These are phyloP conservation scores for Pseudorhombus dupliciocellatus DNA, from an alignment of 2,113 vertebrate species.

Conservation along the genomic window DNA sequence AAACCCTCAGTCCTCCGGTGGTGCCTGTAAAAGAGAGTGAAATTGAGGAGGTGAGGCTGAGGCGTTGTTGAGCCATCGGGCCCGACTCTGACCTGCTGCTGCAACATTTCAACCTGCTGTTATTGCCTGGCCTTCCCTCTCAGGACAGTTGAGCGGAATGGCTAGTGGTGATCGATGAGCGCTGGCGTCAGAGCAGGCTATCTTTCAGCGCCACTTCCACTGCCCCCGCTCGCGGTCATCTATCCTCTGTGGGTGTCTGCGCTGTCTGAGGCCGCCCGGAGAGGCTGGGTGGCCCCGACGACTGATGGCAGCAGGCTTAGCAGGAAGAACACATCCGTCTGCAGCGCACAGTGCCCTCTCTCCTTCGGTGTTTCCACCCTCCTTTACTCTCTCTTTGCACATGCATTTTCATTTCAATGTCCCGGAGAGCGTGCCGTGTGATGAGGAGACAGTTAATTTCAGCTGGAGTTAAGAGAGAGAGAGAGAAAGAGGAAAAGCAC, in stretches of 20 bases:
- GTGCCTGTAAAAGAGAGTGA: conserved; percentile 17
- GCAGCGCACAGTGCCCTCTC: not conserved
- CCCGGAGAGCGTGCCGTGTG: conserved; percentile 8
- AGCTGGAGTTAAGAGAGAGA: not conserved
- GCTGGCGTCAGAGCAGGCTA: conserved; percentile 51
- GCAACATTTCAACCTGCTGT: conserved; percentile 47
- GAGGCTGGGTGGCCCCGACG: conserved; percentile 56
- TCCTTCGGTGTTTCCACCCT: conserved; percentile 12
- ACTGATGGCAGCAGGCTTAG: conserved; percentile 62
- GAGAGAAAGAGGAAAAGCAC: not conserved
- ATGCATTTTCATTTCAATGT: conserved; percentile 22
- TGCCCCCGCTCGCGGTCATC: conserved; percentile 67
- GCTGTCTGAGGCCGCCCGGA: conserved; percentile 45
- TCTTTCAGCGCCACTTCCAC: conserved; percentile 66
- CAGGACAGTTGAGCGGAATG: conserved; percentile 52
- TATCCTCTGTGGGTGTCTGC: conserved; percentile 68
- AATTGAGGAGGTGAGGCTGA: conserved; percentile 41
- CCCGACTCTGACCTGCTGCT: conserved; percentile 27
- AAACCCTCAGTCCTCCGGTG: conserved; percentile 3
- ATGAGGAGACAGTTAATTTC: conserved; percentile 41
- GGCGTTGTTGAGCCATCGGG: conserved; percentile 28
- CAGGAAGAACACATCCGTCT: conserved; percentile 49
- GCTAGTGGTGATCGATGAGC: conserved; percentile 66
- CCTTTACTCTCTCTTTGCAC: conserved; percentile 3
- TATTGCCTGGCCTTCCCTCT: conserved; percentile 54